A percentile compares a stretch with the other conserved stretches of the same genome.
Conservation (phyloP, 2,797 vertebrate species). For the Coluber constrictor region DNA sequence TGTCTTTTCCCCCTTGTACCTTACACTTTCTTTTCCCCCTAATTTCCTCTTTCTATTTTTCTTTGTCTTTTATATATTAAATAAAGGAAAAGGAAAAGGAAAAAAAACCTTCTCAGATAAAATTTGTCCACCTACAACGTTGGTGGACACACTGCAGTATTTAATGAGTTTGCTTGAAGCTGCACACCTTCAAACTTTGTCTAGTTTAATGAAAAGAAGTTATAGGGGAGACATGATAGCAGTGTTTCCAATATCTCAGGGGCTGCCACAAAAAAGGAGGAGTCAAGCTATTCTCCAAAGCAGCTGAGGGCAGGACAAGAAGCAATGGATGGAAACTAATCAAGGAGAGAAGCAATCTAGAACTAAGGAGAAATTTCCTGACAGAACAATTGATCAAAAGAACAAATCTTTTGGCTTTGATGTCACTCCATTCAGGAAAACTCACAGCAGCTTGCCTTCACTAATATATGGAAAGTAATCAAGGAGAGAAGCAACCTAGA, state of each 20-base stretch:
- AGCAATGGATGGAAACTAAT: fast-evolving
- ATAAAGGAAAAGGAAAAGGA: no score
- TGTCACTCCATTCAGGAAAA: no score
- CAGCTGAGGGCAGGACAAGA: not conserved
- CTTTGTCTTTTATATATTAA: no score
- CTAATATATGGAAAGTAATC: no score
- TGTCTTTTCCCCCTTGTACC: no score
- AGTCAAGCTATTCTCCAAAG: not conserved
- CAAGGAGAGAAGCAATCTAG: not conserved
- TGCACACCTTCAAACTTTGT: not conserved
- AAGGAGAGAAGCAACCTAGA: not conserved
- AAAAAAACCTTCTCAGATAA: not conserved
- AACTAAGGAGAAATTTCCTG: not conserved
- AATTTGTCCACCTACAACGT: not conserved
- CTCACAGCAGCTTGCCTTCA: no score
- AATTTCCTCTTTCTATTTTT: no score
- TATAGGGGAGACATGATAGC: not conserved
- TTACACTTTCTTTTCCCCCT: no score
- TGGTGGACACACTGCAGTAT: not conserved
- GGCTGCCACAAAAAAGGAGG: not conserved
- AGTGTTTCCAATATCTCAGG: not conserved
- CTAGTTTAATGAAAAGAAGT: not conserved
- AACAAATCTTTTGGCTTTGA: no score
- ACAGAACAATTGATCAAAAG: not conserved
- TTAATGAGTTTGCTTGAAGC: not conserved